Evolutionary conservation across 2,888 invertebrate species (phyloP).

Genomic region (Nomada ruficornis): DNA sequence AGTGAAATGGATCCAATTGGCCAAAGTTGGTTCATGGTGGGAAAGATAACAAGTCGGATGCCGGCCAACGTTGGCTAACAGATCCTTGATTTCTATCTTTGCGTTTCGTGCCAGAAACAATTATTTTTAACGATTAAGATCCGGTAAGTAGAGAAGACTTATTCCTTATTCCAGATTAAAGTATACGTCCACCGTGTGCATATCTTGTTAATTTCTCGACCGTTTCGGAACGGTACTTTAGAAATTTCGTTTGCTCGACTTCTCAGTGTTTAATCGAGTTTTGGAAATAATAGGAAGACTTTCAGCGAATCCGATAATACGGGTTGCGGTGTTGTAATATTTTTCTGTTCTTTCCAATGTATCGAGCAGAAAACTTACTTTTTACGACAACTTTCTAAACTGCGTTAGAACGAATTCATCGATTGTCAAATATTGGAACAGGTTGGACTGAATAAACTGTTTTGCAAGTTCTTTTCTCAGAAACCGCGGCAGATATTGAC

Average conservation of each 20-base stretch:
- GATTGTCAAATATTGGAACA: too few species aligned
- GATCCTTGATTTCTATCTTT: conserved; percentile 56
- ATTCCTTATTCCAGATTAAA: conserved; percentile 18
- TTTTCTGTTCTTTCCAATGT: too few species aligned
- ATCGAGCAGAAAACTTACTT: too few species aligned
- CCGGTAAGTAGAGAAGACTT: conserved; percentile 37
- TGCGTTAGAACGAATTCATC: too few species aligned
- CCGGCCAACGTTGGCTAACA: conserved; percentile 46
- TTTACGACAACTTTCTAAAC: too few species aligned
- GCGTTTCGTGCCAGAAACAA: conserved; percentile 66
- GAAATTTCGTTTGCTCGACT: conserved; percentile 22
- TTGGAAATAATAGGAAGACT: conserved; percentile 10
- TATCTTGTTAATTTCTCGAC: conserved; percentile 27
- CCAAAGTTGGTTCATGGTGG: conserved; percentile 43
- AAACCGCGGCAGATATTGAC: too few species aligned
- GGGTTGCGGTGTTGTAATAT: background rate
- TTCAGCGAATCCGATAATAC: conserved; percentile 1
- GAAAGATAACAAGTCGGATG: conserved; percentile 58
- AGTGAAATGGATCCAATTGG: conserved; percentile 47
- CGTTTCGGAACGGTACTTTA: conserved; percentile 22
- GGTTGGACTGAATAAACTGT: too few species aligned
- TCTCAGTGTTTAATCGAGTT: conserved; percentile 5
- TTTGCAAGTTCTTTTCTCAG: too few species aligned
- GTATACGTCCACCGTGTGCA: background rate
- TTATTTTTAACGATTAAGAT: conserved; percentile 68